Conservation (phyloP, 2,888 invertebrate genomes). For the Enchytraeus crypticus region DNA sequence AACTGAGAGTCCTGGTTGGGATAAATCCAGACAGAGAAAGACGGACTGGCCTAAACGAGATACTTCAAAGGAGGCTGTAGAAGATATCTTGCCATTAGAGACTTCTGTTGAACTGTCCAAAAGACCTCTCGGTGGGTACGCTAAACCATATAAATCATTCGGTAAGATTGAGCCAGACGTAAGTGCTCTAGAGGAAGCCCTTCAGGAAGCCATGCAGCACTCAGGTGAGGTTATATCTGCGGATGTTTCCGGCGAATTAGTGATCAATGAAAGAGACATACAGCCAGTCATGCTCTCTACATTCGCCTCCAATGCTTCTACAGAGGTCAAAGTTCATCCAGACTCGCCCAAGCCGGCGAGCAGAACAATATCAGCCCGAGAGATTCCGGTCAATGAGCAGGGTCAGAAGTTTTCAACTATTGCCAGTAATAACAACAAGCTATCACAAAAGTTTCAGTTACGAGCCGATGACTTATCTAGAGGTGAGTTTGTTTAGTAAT, state of each 20-base stretch:
- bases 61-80: not conserved
- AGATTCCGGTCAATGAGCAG: not conserved
- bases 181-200: constrained; percentile 21
- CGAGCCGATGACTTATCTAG: too few species aligned
- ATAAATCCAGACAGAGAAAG: not conserved
- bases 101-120: not conserved
- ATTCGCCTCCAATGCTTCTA: constrained; percentile 6
- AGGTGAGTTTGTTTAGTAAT: too few species aligned
- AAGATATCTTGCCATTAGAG: not conserved
- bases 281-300: not conserved
- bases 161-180: constrained; percentile 28
- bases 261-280: not conserved
- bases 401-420: not conserved
- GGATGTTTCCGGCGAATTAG: not conserved
- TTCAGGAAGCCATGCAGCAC: constrained; percentile 2
- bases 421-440: not conserved
- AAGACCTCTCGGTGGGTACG: constrained; percentile 16
- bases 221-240: not conserved
- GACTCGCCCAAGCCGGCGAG: not conserved
- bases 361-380: not conserved
- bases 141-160: constrained; percentile 28
- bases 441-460: not conserved
- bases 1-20: not conserved
- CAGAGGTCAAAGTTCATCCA: not conserved
- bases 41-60: constrained; percentile 6